A percentile compares a stretch with the other conserved stretches of the same genome.
phyloP scores from a whole-genome alignment of 2,888 invertebrate species.

The Tipula vernalis region DNA sequence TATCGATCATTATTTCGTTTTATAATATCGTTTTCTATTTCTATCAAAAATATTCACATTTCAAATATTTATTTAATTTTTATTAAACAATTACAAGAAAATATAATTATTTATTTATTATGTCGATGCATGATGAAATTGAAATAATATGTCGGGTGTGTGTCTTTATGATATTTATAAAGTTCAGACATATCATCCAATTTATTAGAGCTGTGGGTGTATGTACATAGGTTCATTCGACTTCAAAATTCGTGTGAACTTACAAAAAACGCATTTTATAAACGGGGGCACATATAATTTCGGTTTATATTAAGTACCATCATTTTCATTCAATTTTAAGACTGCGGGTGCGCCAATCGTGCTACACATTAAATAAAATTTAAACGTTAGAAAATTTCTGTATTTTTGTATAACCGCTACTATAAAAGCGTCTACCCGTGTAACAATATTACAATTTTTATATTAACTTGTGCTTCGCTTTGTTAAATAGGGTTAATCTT shows the following conservation, averaged over 20 bases:
- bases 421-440: too few relatives aligned
- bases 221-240: neutral
- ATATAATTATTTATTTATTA: constrained; percentile 4
- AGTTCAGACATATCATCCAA: neutral
- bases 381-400: too few relatives aligned
- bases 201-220: neutral
- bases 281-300: neutral
- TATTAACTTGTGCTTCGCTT: too few relatives aligned
- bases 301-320: neutral
- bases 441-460: too few relatives aligned
- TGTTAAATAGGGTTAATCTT: too few relatives aligned
- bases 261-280: neutral
- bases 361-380: too few relatives aligned
- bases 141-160: neutral
- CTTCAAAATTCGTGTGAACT: neutral
- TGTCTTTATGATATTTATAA: neutral
- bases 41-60: neutral
- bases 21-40: neutral
- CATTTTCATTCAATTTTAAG: neutral
- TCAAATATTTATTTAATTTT: neutral
- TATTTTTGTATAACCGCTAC: too few relatives aligned
- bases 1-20: neutral
- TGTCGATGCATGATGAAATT: neutral
- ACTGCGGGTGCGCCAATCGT: neutral
- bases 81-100: neutral